phyloP scores from a whole-genome alignment of 2,888 invertebrate species.

The Cylindroiulus punctatus region DNA sequence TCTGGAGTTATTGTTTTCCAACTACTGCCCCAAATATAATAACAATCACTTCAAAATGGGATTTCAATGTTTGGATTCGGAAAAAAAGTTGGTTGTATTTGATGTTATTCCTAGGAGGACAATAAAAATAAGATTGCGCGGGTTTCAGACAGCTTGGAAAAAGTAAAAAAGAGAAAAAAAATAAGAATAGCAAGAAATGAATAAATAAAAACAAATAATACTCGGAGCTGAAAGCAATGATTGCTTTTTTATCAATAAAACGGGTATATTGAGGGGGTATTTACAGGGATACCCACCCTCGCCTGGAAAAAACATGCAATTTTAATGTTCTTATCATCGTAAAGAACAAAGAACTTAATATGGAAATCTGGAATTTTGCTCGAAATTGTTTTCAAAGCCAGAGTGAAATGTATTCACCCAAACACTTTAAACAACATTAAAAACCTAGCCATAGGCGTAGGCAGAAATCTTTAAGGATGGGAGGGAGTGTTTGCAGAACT shows the following conservation, averaged over 20 bases:
- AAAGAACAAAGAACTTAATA: conserved; percentile 31
- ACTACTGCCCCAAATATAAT: background rate
- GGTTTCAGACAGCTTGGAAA: background rate
- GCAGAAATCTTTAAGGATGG: no score
- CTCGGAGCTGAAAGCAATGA: background rate
- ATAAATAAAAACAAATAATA: conserved; percentile 41
- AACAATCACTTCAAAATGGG: conserved; percentile 31
- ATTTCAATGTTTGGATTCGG: background rate
- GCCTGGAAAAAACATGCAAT: background rate
- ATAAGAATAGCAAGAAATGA: conserved; percentile 8
- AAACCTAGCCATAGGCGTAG: no score
- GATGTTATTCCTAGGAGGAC: background rate
- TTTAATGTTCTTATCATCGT: conserved; percentile 34
- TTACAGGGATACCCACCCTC: background rate
- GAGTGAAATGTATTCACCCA: background rate
- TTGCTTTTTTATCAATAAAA: conserved; percentile 36
- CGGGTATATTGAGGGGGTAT: background rate
- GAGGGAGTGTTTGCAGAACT: no score
- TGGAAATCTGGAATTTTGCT: conserved; percentile 15
- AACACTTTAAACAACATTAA: conserved; percentile 6
- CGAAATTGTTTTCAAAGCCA: background rate
- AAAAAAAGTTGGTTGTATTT: background rate
- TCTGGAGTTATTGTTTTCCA: background rate
- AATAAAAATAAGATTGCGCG: conserved; percentile 1
- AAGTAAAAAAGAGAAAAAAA: background rate